Evolutionary conservation across 2,797 vertebrate species (phyloP), one percentile per base, ranked within the genome.

Genomic region (Phataginus tricuspis): DNA sequence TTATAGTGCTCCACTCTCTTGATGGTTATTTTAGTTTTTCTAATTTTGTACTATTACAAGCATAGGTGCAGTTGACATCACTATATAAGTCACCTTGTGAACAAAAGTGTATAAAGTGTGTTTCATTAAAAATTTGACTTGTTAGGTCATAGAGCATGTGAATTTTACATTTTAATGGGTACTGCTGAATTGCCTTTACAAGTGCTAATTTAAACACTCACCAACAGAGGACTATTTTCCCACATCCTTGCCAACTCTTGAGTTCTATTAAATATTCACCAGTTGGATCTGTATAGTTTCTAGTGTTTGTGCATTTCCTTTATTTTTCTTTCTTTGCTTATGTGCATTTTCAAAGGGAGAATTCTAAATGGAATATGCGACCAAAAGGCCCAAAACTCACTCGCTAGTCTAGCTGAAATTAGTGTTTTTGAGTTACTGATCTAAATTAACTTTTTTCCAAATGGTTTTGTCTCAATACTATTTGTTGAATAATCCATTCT

Each of bases 341-440:
- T 2, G 27, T 69, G 64, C 34, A 86, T 83, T 66, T 80, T 74
- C 53, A 90, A 15, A 64, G 39, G 61, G 34, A 39, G 27, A 89
- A 83, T 91, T 92, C 90, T 82, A 77, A 90, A 78, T 75, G 31
- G 45, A 18, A 19, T 49, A 21, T 66, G 45, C 90, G 77, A 39
- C 16, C 59, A 63, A 71, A 82, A 59, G 45, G 42, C 18, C 0
- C 49, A 69, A 72, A 34, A 68, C 45, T 85, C 31, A 63, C n/a
- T 79, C 2, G 37, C 14, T 74, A 74, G 31, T 86, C 34, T 64
- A 83, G 57, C 66, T 64, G 31, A 71, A 94, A 34, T 80, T 86
- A 75, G n/a, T 79, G 96, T 96, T 57, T 87, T 29, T 72, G 27
- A 79, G 34, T 86, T 86, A 90, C 37, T 75, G n/a, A 87, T 49